phyloP scores from a whole-genome alignment of 2,113 vertebrate species.

The Rhea americana region DNA sequence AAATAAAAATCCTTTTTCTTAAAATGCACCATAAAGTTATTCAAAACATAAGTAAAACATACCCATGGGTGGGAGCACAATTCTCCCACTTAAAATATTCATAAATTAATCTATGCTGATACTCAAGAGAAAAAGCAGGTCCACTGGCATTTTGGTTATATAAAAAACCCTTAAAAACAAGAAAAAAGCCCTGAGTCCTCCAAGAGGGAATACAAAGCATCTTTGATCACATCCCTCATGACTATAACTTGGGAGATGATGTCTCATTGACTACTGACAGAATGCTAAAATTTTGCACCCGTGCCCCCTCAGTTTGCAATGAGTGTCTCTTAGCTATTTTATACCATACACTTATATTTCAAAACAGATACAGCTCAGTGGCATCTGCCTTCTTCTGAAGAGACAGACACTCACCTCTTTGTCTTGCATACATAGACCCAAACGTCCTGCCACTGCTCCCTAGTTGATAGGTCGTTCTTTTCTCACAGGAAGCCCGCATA shows the following conservation, averaged over 20 bases:
- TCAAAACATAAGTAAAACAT: background rate
- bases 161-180: background rate
- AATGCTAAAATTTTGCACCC: background rate
- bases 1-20: background rate
- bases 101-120: background rate
- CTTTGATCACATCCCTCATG: slow-evolving; percentile 14
- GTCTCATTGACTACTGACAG: background rate
- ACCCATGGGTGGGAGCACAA: background rate
- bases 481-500: background rate
- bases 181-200: background rate
- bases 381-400: background rate
- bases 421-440: background rate
- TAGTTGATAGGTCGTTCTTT: background rate
- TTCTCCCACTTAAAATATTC: slow-evolving; percentile 39
- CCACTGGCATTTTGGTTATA: background rate
- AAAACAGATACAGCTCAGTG: background rate
- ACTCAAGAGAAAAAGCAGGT: background rate
- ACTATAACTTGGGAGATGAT: background rate
- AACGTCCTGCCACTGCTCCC: background rate
- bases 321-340: background rate
- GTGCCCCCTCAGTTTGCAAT: background rate
- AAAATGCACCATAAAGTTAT: background rate
- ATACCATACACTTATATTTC: background rate
- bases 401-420: background rate
- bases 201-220: background rate